Percentiles rank a stretch among this genome's conserved stretches.
These are phyloP conservation scores for Vireo altiloquus DNA, from an alignment of 2,113 vertebrate species.

Conservation along the genomic window DNA sequence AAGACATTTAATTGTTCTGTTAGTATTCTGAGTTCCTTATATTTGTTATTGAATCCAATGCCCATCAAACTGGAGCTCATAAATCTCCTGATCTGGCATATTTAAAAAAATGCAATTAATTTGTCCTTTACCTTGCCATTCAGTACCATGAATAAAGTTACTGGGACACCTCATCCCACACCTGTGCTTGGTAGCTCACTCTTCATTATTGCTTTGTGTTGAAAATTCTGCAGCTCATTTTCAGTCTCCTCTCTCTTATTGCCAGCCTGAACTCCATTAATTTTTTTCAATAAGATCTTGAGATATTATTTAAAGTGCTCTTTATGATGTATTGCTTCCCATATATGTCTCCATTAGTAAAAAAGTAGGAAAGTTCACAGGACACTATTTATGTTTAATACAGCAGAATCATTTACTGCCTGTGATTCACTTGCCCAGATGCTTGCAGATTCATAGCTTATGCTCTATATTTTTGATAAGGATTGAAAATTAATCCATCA, in stretches of 20 bases:
- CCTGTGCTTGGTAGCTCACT: not conserved
- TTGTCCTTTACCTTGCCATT: constrained; percentile 20
- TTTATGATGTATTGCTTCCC: not conserved
- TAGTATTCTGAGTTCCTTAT: not conserved
- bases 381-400: not conserved
- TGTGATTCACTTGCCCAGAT: not conserved
- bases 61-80: not conserved
- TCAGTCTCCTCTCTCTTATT: not conserved
- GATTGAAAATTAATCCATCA: not conserved
- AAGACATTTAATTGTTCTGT: not conserved
- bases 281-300: not conserved
- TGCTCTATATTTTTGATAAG: not conserved
- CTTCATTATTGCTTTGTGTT: not conserved
- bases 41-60: not conserved
- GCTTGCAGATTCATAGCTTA: not conserved
- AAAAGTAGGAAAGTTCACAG: not conserved
- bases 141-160: not conserved
- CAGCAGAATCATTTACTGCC: not conserved
- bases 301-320: not conserved
- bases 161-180: not conserved
- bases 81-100: not conserved
- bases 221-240: not conserved
- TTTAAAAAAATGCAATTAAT: not conserved
- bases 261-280: not conserved
- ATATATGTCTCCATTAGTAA: not conserved